phyloP scores from a whole-genome alignment of 1,140 invertebrate genomes.

The Trinorchestia longiramus region DNA sequence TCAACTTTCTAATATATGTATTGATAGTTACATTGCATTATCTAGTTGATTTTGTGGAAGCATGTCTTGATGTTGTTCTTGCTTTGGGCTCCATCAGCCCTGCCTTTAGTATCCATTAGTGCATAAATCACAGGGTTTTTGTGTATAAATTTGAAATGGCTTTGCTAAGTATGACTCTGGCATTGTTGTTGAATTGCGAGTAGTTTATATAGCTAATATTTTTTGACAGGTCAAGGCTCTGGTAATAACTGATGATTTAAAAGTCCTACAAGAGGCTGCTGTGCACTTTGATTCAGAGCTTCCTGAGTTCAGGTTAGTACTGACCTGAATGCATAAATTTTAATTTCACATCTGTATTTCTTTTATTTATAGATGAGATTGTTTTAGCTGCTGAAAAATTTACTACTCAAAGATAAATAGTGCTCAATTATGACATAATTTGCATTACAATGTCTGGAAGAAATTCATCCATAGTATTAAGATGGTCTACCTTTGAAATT shows the following conservation, averaged over 20 bases:
- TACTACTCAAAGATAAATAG: too few relatives aligned
- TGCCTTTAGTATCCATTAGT: background rate
- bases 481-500: too few relatives aligned
- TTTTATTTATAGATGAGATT: background rate
- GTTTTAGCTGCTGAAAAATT: too few relatives aligned
- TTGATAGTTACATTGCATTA: too few relatives aligned
- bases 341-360: background rate
- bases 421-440: too few relatives aligned
- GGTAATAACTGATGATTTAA: conserved; percentile 81
- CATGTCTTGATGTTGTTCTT: background rate
- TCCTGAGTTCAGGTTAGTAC: conserved; percentile 85
- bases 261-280: conserved; percentile 81
- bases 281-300: conserved; percentile 92
- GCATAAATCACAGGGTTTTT: background rate
- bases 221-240: conserved; percentile 85
- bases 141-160: background rate
- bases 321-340: background rate
- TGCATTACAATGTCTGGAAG: too few relatives aligned
- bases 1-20: too few relatives aligned
- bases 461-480: too few relatives aligned
- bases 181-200: background rate
- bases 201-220: background rate
- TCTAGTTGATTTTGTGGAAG: too few relatives aligned
- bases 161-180: background rate
- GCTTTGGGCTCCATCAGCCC: background rate